These are phyloP conservation scores for Alviniconcha strummeri DNA, from an alignment of 2,888 invertebrate species.

Conservation along the genomic window DNA sequence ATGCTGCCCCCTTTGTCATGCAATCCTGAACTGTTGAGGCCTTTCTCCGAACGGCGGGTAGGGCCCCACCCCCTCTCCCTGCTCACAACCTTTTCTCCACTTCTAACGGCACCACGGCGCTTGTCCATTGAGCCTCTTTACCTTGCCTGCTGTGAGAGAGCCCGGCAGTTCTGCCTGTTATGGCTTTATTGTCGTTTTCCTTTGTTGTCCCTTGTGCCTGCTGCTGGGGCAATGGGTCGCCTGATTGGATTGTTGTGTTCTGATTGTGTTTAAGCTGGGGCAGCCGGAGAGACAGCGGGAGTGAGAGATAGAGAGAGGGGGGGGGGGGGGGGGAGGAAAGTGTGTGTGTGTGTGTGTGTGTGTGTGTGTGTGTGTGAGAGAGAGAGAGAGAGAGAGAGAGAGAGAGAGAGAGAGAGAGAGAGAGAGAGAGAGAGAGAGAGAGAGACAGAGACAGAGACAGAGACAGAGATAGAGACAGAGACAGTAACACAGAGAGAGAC, in stretches of 20 bases:
- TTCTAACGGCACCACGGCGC: no score
- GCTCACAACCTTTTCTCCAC: no score
- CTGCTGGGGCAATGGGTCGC: no score
- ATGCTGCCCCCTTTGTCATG: background rate
- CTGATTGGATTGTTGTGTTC: no score
- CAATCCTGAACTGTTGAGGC: background rate
- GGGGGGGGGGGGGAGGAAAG: background rate
- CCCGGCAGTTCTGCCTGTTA: no score
- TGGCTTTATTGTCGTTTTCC: no score
- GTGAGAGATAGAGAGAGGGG: background rate
- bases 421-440: background rate
- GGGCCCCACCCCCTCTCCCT: background rate
- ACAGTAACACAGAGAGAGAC: slow-evolving; percentile 4
- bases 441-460: background rate
- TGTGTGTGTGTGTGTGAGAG: background rate
- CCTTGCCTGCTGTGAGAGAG: no score
- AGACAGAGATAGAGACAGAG: slow-evolving; percentile 14
- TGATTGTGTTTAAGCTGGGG: no score
- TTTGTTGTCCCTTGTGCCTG: no score
- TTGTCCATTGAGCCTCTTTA: no score
- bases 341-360: no score
- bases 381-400: background rate
- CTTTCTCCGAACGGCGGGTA: background rate
- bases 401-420: no score
- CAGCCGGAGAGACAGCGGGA: background rate